phyloP scores from a whole-genome alignment of 2,113 vertebrate genomes.

The Etia nguti region DNA sequence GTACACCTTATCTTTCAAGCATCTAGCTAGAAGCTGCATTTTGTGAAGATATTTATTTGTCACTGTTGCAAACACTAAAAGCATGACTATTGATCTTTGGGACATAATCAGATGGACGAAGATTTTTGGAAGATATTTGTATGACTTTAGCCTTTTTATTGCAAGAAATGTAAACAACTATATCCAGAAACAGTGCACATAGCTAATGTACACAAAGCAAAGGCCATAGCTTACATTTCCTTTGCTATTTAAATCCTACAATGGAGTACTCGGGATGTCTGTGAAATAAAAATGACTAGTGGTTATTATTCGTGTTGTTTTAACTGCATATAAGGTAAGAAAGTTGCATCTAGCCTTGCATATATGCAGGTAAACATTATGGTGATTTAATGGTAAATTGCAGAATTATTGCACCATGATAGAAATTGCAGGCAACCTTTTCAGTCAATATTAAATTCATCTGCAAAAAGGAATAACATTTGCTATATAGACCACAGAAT shows the following conservation, averaged over 20 bases:
- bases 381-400: neutral
- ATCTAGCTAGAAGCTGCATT: neutral
- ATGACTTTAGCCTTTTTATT: neutral
- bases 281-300: neutral
- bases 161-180: neutral
- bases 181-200: accelerated
- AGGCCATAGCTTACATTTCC: no score
- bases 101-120: neutral
- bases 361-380: neutral
- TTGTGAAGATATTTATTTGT: neutral
- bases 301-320: neutral
- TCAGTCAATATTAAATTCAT: accelerated
- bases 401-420: neutral
- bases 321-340: neutral
- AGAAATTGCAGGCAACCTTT: neutral
- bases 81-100: neutral
- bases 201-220: accelerated
- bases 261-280: neutral
- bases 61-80: neutral
- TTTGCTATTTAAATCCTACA: neutral
- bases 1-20: neutral
- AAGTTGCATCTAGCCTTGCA: neutral
- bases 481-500: accelerated
- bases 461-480: neutral
- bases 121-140: neutral